A percentile compares a stretch with the other conserved stretches of the same genome.
Conservation (phyloP, 2,797 vertebrate genomes). For the Macropodus opercularis region DNA sequence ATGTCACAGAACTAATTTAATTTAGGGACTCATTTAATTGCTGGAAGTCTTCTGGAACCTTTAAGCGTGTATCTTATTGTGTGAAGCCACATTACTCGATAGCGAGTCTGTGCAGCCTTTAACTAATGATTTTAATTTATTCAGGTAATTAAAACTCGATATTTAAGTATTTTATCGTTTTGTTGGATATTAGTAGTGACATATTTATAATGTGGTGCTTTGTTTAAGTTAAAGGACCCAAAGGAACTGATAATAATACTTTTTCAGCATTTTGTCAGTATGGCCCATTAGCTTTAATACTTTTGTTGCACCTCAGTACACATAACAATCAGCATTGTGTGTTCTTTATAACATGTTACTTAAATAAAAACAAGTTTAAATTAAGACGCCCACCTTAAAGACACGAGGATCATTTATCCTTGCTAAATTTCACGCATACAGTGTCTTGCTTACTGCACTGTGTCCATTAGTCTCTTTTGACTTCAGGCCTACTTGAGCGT, state of each 20-base stretch:
- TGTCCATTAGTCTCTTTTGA: neutral
- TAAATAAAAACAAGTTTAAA: neutral
- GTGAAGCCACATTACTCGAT: too few species aligned
- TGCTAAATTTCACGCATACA: slow-evolving; percentile 21
- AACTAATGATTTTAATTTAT: too few species aligned
- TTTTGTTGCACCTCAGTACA: neutral
- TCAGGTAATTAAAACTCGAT: too few species aligned
- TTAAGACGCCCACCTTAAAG: too few species aligned
- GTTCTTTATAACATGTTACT: neutral
- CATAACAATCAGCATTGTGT: neutral
- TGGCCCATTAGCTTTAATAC: neutral
- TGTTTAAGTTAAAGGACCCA: neutral
- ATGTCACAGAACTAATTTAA: too few species aligned
- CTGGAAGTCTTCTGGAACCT: too few species aligned
- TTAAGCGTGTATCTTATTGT: too few species aligned
- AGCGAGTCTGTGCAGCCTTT: too few species aligned
- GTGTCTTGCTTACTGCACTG: neutral
- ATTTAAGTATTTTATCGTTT: too few species aligned
- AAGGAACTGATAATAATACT: neutral
- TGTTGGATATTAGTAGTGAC: too few species aligned
- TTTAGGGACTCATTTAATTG: too few species aligned
- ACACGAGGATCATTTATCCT: slow-evolving; percentile 28
- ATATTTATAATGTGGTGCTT: neutral
- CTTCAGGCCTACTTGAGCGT: too few species aligned
- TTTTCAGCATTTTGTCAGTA: neutral